Evolutionary conservation across 2,888 invertebrate genomes (phyloP).

Genomic region (Belgica antarctica): DNA sequence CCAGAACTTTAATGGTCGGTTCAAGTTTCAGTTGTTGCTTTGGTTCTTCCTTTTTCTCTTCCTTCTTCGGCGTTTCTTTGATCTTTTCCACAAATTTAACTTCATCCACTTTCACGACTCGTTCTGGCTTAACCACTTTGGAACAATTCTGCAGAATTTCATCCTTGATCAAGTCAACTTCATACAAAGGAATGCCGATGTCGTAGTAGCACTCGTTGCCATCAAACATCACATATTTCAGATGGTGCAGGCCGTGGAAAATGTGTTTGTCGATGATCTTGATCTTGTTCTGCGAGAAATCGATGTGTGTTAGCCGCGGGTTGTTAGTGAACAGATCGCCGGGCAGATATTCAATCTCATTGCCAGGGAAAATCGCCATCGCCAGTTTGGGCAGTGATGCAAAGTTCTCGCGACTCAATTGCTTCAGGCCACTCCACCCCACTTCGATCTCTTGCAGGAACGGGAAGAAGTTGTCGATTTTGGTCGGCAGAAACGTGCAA

Average conservation of each 20-base stretch:
- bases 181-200: background rate
- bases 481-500: background rate
- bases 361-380: constrained; percentile 13
- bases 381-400: background rate
- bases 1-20: background rate
- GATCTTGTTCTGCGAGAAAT: constrained; percentile 3
- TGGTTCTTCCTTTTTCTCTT: background rate
- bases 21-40: no score
- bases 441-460: background rate
- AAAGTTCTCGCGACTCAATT: background rate
- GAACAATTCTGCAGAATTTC: constrained; percentile 1
- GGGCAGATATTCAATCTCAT: constrained; percentile 23
- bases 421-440: background rate
- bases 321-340: constrained; percentile 2
- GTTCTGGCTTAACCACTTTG: background rate
- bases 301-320: background rate
- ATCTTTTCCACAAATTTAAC: background rate
- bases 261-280: constrained; percentile 1
- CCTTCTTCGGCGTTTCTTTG: constrained; percentile 41
- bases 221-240: constrained; percentile 12
- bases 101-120: background rate
- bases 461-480: constrained; percentile 21
- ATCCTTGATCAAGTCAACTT: background rate
- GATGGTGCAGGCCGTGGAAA: background rate
- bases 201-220: constrained; percentile 2